Base-by-base conservation (phyloP, 2,797 vertebrate species). In the Leptodon cayanensis region DNA sequence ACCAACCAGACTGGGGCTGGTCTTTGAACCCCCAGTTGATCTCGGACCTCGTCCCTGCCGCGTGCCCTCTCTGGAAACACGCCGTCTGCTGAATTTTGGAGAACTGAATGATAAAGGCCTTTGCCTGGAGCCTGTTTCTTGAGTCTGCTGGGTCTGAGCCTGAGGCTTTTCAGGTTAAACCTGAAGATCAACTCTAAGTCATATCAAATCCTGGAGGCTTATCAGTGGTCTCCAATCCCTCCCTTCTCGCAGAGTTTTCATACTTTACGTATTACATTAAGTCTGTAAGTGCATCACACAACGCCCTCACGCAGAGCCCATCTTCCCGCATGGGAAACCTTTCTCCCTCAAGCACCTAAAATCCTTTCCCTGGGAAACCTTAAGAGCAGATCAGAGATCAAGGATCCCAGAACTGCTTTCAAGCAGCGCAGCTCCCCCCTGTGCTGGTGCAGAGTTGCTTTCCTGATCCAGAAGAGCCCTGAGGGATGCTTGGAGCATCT, bases 121-220 rank as follows among this genome's bases (percentile, higher is more conserved):
- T 54, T 72, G 40, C 77, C 77, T 54, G 72, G 33, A 63, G 67
- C 77, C 54, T 29, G 2, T 37, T 92, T n/a, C 63, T 85, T 37
- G 37, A 78, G 59, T 8, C 76, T 66, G 80, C 67, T 1, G 0
- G 80, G 37, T 74, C 83, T 70, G 93, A 90, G 77, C 87, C 67
- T 40, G 67, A 63, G 74, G 74, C 71, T 93, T 69, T 77, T 65
- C 67, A 71, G 89, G 81, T 87, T 93, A 89, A 94, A 85, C 26
- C 63, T 87, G 84, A 29, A 84, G 83, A 92, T 92, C 92, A 77
- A 10, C 79, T 77, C 55, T 37, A n/a, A 77, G 80, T 70, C 65
- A 4, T 16, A 39, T 5, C 28, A 71, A 79, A 84, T 89, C 89
- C 87, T 84, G 78, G 33, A 77, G 86, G 73, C 24, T 84, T 83